Base-by-base conservation (phyloP, 2,888 invertebrate species). In the Brenthis ino region DNA sequence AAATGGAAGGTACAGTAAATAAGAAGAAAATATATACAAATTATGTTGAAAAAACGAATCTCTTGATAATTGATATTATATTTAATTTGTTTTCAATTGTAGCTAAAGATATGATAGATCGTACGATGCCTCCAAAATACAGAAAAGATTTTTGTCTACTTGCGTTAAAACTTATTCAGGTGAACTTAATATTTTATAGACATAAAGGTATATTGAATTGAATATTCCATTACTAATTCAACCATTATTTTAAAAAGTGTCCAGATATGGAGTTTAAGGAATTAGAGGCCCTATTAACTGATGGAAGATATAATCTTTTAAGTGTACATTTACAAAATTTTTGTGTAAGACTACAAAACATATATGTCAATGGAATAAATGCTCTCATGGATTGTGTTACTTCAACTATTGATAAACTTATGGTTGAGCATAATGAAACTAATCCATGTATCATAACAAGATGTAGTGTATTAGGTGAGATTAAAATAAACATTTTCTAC, bases 61-160 rank as follows among this genome's bases (percentile, higher is more conserved):
- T 33, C 14, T 50, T 47, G 28, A 50, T 51, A 20, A 4, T 56
- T 33, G 20, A 14, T 20, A 65, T 28, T 28, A 60, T 50, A 47
- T 14, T 12, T 57, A 24, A n/a, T 51, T 1, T 16, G 6, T 51
- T 51, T 51, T 53, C 20, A 37, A 53, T 53, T 63, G 37, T 51
- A 95, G 95, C 91, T 63, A 93, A 93, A 79, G 90, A 83, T 75
- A 88, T 90, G 86, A 91, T 93, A 72, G 93, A 92, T 72, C 88
- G 86, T 74, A 85, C 86, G 28, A 86, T 93, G 76, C 91, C 93
- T 65, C 93, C 95, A 20, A 94, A 94, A 80, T 94, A 95, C 73
- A 93, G 96, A 68, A 95, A 96, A 76, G 95, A 96, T 81, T 97
- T 98, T 84, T 96, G 97, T 87, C 95, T 97, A 85, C 93, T 96